Base-by-base conservation (phyloP, 2,113 vertebrate genomes). In the Parotia lawesii region DNA sequence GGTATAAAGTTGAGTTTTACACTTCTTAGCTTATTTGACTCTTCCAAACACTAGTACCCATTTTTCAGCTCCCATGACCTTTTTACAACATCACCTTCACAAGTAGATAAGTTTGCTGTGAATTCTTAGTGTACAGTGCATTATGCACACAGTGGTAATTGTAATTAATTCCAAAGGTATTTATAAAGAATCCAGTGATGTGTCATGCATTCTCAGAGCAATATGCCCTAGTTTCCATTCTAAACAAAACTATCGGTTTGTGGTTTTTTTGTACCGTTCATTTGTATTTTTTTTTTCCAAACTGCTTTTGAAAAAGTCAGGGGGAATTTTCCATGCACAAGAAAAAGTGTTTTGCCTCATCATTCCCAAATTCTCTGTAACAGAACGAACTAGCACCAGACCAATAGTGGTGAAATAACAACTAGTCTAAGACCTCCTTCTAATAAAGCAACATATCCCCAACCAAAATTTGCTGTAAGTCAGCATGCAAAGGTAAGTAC, bases 121-220 rank as follows among this genome's bases (percentile, higher is more conserved):
- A 76, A 45, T 73, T 66, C 33, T 54, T 73, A n/a, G 25, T 51
- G 11, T 60, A 66, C 0, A 0, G 42, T 65, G 54, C 31, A 76
- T 76, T 66, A 70, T 70, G 24, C 16, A 75, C 45, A 53, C 14
- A 51, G 27, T 76, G 9, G 45, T 47, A 80, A 65, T 58, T 73
- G 11, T 28, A 92, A 90, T 85, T 93, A 88, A 85, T 83, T 96
- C 23, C 24, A 73, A 90, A 80, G 11, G 21, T 61, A 47, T 70
- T 88, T 83, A 50, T 50, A 80, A 90, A 76, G 24, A 65, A 79
- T 29, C 13, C 2, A 53, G 50, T 89, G 4, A 54, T 57, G n/a
- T 87, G 14, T 61, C 61, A n/a, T 82, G 58, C 37, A 69, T 82
- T 93, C 37, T 85, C 22, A 93, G 12, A 48, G 22, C 12, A 87